Evolutionary conservation across 1,140 invertebrate species (phyloP).

Genomic region (Plectrocnemia conspersa): DNA sequence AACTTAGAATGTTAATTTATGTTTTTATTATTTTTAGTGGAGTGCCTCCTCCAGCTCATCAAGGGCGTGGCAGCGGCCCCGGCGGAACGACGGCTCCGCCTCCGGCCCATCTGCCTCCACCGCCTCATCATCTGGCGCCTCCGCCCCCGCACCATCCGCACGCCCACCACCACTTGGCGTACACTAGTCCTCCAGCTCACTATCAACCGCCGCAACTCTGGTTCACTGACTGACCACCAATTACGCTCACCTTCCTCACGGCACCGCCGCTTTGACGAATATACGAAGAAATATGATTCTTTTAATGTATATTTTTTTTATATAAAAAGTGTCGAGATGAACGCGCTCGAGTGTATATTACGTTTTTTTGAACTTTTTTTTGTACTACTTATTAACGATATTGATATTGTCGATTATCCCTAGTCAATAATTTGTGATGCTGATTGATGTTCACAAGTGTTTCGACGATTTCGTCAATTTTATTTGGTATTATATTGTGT

Average conservation of each 20-base stretch:
- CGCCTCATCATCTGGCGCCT: slow-evolving; percentile 46
- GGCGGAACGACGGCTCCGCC: slow-evolving; percentile 38
- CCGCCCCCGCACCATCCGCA: slow-evolving; percentile 37
- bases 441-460: neutral
- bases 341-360: too few species aligned
- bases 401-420: too few species aligned
- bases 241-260: slow-evolving; percentile 36
- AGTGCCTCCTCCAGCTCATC: slow-evolving; percentile 31
- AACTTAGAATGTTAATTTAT: too few species aligned
- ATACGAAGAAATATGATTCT: too few species aligned
- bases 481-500: neutral
- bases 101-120: slow-evolving; percentile 48
- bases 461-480: neutral
- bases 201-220: slow-evolving; percentile 45
- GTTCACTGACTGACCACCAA: slow-evolving; percentile 46
- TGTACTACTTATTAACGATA: too few species aligned
- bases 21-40: slow-evolving; percentile 19
- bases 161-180: slow-evolving; percentile 40
- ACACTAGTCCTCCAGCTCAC: slow-evolving; percentile 35
- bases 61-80: slow-evolving; percentile 17
- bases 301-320: too few species aligned
- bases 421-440: too few species aligned
- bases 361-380: too few species aligned
- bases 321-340: too few species aligned
- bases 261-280: neutral